Percentiles rank a stretch among this genome's conserved stretches.
Conservation (phyloP, 1,140 invertebrate species). For the Polypedilum vanderplanki region DNA sequence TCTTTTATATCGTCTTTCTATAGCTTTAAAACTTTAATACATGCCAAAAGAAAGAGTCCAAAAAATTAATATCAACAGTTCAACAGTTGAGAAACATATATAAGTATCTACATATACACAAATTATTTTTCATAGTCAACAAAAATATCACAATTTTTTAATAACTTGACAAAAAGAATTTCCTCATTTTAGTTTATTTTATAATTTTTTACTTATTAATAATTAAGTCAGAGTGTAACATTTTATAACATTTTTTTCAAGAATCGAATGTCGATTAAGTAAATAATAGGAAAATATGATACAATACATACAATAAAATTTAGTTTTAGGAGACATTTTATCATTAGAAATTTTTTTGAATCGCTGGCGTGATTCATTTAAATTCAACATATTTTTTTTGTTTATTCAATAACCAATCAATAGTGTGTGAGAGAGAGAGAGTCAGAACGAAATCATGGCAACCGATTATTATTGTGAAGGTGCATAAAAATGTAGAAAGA, state of each 20-base stretch:
- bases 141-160: too few species aligned
- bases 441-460: not conserved
- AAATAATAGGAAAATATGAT: not conserved
- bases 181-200: not conserved
- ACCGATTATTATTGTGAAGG: not conserved
- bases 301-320: not conserved
- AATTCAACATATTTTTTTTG: constrained; percentile 17
- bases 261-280: not conserved
- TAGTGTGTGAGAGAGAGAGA: not conserved
- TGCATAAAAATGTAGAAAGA: constrained; percentile 20
- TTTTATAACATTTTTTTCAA: not conserved
- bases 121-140: too few species aligned
- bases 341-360: too few species aligned
- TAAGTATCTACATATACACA: too few species aligned
- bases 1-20: too few species aligned
- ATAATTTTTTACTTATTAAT: not conserved
- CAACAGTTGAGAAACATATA: too few species aligned
- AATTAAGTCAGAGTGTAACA: too few species aligned
- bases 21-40: too few species aligned
- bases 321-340: too few species aligned
- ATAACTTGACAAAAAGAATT: not conserved
- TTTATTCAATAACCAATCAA: constrained; percentile 24
- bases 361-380: not conserved
- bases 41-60: too few species aligned
- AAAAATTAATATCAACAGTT: too few species aligned